phyloP scores from a whole-genome alignment of 2,113 vertebrate genomes.

The Caranx melampygus region DNA sequence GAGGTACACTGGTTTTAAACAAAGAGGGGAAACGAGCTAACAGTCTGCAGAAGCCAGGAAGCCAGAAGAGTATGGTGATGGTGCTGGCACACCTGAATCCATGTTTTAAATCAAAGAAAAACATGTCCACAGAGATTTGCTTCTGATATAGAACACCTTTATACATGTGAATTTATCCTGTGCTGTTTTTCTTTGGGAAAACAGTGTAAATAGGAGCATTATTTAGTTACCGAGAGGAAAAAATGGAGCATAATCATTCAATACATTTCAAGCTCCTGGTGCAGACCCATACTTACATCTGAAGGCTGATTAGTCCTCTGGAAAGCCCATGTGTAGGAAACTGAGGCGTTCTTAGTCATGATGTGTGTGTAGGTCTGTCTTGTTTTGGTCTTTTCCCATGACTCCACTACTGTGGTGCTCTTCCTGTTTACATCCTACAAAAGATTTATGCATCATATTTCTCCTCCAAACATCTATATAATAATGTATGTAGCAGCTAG shows the following conservation, averaged over 20 bases:
- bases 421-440: slow-evolving; percentile 93
- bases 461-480: not conserved
- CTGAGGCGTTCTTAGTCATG: slow-evolving; percentile 93
- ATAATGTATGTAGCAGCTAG: not conserved
- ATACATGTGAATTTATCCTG: not conserved
- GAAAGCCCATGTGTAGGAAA: slow-evolving; percentile 97
- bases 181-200: not conserved
- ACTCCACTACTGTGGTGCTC: slow-evolving; percentile 94
- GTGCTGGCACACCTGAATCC: not conserved
- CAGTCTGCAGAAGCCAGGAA: no score
- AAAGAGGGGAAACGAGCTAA: not conserved
- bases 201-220: not conserved
- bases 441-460: slow-evolving; percentile 21
- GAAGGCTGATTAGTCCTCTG: slow-evolving; percentile 93
- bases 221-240: not conserved
- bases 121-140: not conserved
- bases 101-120: not conserved
- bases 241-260: not conserved
- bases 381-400: slow-evolving; percentile 92
- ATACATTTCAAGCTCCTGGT: not conserved
- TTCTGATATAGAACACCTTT: not conserved
- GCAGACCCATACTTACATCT: slow-evolving; percentile 86
- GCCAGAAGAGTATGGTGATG: no score
- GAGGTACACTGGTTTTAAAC: not conserved
- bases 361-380: slow-evolving; percentile 93